Evolutionary conservation across 2,888 invertebrate species (phyloP), one percentile per base, ranked within the genome.

Genomic region (Amblyteles armatorius): DNA sequence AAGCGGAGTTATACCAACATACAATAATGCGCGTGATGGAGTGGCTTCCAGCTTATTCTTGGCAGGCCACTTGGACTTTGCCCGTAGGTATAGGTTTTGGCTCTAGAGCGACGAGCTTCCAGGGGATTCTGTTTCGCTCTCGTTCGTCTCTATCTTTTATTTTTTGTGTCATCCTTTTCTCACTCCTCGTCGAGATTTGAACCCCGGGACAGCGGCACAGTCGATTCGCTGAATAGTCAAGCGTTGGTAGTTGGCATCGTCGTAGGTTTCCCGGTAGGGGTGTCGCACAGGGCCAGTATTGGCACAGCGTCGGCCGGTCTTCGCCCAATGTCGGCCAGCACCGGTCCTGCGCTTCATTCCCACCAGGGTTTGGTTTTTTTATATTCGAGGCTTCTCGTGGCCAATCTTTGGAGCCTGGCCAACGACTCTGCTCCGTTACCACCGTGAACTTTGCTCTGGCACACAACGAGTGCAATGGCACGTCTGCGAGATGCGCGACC

Each of bases 11-110:
- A 79, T 72, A 79, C 79, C 85, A 79, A 85, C 91, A 91, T 91
- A 93, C 92, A 93, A 93, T 93, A 93, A 92, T 91, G 91, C 89
- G 72, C 81, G 88, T 93, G 93, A 93, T 91, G 91, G 87, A 93
- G 90, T 90, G 89, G 90, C 89, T 90, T 87, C 87, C 87, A 90
- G 90, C 91, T 90, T 91, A 91, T 92, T 93, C 92, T 93, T 93
- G 93, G 93, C 93, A 93, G 89, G 71, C 80, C 63, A 82, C 83
- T 83, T 48, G 84, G 74, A 79, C 78, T 74, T 60, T 63, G 40
- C 44, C 3, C 16, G 44, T 74, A 73, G 60, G 52, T 26, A 76
- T 72, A 48, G 85, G 57, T 68, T 82, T 87, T 87, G 79, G 81
- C 72, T 83, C 77, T 79, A 60, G 22, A 83, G 65, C 85, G 63